Conservation (phyloP, 2,797 vertebrate species). For the Pyrrhura leucotis region DNA sequence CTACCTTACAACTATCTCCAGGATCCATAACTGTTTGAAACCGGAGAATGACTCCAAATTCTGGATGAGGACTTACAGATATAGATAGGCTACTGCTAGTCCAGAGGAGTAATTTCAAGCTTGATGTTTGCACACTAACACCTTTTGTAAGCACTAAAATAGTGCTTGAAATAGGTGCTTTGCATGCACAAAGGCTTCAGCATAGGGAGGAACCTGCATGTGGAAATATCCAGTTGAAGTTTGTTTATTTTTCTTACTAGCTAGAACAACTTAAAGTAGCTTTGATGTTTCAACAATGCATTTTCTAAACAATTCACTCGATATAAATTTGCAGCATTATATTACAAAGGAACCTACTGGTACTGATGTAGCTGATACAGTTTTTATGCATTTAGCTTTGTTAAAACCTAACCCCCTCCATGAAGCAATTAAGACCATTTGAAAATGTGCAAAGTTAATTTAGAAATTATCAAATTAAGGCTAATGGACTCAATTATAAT, state of each 20-base stretch:
- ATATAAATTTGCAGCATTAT: conserved; percentile 19
- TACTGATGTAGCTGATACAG: conserved; percentile 31
- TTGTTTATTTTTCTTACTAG: not conserved
- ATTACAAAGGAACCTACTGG: not conserved
- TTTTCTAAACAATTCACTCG: conserved; percentile 42
- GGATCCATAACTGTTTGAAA: not conserved
- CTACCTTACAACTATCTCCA: not conserved
- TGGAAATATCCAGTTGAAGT: not conserved
- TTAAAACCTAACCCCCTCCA: conserved; percentile 1
- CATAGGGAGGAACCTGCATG: not conserved
- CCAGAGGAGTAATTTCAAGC: not conserved
- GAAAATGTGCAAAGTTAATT: conserved; percentile 62
- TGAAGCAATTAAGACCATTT: conserved; percentile 44
- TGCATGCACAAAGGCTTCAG: not conserved
- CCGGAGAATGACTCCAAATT: not conserved
- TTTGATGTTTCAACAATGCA: not conserved
- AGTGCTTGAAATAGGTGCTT: not conserved
- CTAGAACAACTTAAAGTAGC: not conserved
- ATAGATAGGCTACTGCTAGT: not conserved
- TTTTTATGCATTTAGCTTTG: not conserved
- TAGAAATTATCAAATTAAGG: conserved; percentile 67
- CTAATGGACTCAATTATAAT: conserved; percentile 74
- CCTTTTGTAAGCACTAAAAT: not conserved
- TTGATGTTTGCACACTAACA: not conserved
- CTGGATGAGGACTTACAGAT: not conserved